Conservation (phyloP, 2,113 vertebrate species). For the Syrmaticus mikado region DNA sequence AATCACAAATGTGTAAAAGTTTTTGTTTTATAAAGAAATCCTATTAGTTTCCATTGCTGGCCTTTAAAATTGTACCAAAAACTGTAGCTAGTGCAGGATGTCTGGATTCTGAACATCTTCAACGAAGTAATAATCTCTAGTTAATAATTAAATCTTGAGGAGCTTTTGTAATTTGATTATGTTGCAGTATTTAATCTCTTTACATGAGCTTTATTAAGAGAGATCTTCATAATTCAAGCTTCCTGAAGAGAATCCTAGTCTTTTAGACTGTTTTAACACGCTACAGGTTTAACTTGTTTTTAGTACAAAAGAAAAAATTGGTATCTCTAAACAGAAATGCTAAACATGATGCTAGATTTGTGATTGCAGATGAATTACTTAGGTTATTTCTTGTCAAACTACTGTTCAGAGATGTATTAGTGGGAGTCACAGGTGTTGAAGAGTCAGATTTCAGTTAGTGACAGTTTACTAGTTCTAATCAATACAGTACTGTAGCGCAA, state of each 20-base stretch:
- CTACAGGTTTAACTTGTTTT: neutral
- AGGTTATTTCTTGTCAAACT: neutral
- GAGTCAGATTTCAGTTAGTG: neutral
- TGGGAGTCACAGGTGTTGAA: neutral
- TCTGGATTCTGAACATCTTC: neutral
- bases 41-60: neutral
- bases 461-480: neutral
- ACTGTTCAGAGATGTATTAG: neutral
- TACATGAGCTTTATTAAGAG: neutral
- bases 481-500: neutral
- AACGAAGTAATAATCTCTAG: slow-evolving; percentile 27
- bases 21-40: slow-evolving; percentile 13
- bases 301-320: neutral
- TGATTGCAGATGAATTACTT: neutral
- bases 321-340: neutral
- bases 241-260: neutral
- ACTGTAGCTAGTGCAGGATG: neutral
- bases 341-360: neutral
- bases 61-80: neutral
- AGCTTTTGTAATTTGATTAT: neutral
- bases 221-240: neutral
- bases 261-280: neutral
- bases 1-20: neutral
- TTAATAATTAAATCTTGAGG: slow-evolving; percentile 48
- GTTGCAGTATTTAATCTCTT: neutral